A percentile compares a stretch with the other conserved stretches of the same genome.
phyloP scores from a whole-genome alignment of 2,113 vertebrate species.

The Sinocyclocheilus anophthalmus region DNA sequence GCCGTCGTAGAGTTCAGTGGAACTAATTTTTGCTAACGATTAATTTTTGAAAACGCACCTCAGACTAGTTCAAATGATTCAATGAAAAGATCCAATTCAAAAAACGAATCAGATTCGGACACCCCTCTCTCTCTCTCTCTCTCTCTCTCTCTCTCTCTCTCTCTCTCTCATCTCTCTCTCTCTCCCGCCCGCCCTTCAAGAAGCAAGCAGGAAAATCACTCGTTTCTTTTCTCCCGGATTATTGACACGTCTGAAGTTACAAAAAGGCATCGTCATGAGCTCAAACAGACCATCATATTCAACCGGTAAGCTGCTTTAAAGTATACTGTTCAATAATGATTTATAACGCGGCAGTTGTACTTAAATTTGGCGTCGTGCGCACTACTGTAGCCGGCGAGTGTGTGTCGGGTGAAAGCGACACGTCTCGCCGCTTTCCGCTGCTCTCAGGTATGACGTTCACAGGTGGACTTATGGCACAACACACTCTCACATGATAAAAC shows the following conservation, averaged over 20 bases:
- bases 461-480: neutral
- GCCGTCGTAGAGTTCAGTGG: too few relatives aligned
- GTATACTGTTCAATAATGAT: neutral
- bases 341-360: neutral
- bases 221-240: conserved; percentile 27
- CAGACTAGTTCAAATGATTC: neutral
- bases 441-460: conserved; percentile 9
- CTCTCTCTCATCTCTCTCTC: neutral
- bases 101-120: neutral
- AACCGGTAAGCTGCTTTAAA: conserved; percentile 53
- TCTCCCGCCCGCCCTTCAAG: conserved; percentile 27
- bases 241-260: neutral
- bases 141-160: too few relatives aligned
- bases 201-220: conserved; percentile 68
- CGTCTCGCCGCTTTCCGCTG: conserved; percentile 54
- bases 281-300: conserved; percentile 32
- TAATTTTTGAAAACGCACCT: too few relatives aligned
- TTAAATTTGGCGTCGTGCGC: neutral
- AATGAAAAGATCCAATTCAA: neutral
- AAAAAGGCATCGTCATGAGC: conserved; percentile 58
- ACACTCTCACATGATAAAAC: neutral
- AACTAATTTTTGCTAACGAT: too few relatives aligned
- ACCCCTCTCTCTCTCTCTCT: too few relatives aligned
- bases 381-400: neutral
- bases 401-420: conserved; percentile 42